Evolutionary conservation across 2,888 invertebrate genomes (phyloP).

Genomic region (Ypsolopha sequella): DNA sequence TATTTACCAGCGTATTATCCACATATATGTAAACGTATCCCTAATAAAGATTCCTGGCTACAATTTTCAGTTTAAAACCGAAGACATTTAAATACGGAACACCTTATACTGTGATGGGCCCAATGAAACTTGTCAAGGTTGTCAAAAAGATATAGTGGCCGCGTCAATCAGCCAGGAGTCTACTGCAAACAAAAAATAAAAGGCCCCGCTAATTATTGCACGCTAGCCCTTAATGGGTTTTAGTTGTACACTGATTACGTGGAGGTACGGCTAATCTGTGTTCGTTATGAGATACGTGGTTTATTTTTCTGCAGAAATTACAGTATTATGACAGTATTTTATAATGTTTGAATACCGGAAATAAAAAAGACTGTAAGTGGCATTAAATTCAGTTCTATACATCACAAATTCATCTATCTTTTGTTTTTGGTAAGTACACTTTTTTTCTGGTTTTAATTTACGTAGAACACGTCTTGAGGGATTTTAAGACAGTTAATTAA

Average conservation of each 20-base stretch:
- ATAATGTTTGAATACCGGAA: too few relatives aligned
- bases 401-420: too few relatives aligned
- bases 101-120: constrained; percentile 29
- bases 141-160: constrained; percentile 64
- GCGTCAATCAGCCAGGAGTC: constrained; percentile 52
- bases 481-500: too few relatives aligned
- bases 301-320: neutral
- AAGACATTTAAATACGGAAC: constrained; percentile 13
- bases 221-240: constrained; percentile 61
- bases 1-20: too few relatives aligned
- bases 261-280: neutral
- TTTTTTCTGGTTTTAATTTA: too few relatives aligned
- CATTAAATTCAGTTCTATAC: too few relatives aligned
- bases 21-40: too few relatives aligned
- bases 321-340: too few relatives aligned
- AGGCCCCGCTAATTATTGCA: constrained; percentile 51
- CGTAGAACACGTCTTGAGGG: too few relatives aligned
- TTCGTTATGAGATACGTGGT: neutral
- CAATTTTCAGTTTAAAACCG: neutral
- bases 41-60: too few relatives aligned
- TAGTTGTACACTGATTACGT: constrained; percentile 47
- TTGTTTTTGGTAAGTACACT: too few relatives aligned
- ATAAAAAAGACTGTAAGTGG: too few relatives aligned
- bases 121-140: constrained; percentile 47
- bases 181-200: constrained; percentile 47